Conservation (phyloP, 1,140 invertebrate genomes). For the Hypsibius dujardini region DNA sequence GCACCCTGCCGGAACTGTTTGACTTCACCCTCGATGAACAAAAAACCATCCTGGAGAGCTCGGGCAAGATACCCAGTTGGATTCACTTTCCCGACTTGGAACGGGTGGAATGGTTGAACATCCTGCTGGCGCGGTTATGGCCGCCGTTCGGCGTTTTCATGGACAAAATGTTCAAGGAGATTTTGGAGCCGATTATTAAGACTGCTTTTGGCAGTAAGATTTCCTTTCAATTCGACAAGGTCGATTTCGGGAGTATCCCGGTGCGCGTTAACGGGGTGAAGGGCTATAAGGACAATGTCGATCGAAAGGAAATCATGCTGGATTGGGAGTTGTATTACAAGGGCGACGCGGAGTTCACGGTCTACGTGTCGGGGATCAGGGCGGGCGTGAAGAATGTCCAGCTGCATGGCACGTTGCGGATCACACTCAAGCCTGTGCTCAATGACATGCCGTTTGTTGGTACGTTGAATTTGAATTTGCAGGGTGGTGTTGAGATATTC, state of each 20-base stretch:
- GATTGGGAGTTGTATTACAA: constrained; percentile 15
- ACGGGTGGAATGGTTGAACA: constrained; percentile 13
- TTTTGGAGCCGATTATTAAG: neutral
- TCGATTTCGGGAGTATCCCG: neutral
- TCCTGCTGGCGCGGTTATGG: neutral
- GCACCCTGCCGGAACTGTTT: neutral
- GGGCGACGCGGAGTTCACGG: neutral
- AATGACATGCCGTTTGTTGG: neutral
- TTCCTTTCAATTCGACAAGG: neutral
- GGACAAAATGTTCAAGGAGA: neutral
- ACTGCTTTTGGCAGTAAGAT: neutral
- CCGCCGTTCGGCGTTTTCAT: neutral
- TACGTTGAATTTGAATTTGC: neutral
- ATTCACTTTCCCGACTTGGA: constrained; percentile 2
- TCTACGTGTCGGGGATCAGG: neutral
- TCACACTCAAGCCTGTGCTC: neutral
- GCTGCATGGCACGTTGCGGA: neutral
- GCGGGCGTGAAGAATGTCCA: constrained; percentile 14
- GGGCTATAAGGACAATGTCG: neutral
- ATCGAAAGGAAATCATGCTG: neutral
- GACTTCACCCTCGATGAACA: constrained; percentile 11
- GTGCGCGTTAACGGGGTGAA: neutral
- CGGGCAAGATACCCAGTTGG: neutral
- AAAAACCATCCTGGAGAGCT: neutral
- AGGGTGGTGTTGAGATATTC: neutral